phyloP scores from a whole-genome alignment of 2,797 vertebrate genomes.

The Rallus crepitans region DNA sequence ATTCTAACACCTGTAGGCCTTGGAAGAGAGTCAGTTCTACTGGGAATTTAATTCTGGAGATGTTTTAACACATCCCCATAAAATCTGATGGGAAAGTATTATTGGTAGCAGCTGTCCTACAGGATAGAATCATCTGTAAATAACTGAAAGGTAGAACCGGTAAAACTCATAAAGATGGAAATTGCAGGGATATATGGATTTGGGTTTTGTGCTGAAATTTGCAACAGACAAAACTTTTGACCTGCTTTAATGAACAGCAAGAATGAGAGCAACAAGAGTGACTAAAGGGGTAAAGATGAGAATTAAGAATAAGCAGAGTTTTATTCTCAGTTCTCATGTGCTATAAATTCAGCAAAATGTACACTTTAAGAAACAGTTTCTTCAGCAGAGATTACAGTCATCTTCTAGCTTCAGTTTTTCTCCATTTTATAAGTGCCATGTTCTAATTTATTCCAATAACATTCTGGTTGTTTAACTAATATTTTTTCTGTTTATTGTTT shows the following conservation, averaged over 20 bases:
- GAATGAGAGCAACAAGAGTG: accelerated
- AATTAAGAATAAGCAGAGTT: neutral
- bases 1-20: neutral
- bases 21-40: neutral
- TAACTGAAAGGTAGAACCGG: neutral
- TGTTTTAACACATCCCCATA: neutral
- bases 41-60: neutral
- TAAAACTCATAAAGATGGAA: neutral
- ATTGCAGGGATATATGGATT: neutral
- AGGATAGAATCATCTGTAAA: neutral
- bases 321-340: neutral
- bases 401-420: neutral
- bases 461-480: neutral
- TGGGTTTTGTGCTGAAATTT: neutral
- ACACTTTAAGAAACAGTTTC: neutral
- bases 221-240: neutral
- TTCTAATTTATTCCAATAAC: neutral
- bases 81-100: neutral
- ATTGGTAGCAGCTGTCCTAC: neutral
- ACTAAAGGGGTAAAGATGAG: neutral
- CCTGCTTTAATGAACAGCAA: neutral
- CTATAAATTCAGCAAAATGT: neutral
- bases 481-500: neutral
- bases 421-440: neutral
- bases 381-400: neutral